phyloP scores from a whole-genome alignment of 2,888 invertebrate species.

The Aromia moschata region DNA sequence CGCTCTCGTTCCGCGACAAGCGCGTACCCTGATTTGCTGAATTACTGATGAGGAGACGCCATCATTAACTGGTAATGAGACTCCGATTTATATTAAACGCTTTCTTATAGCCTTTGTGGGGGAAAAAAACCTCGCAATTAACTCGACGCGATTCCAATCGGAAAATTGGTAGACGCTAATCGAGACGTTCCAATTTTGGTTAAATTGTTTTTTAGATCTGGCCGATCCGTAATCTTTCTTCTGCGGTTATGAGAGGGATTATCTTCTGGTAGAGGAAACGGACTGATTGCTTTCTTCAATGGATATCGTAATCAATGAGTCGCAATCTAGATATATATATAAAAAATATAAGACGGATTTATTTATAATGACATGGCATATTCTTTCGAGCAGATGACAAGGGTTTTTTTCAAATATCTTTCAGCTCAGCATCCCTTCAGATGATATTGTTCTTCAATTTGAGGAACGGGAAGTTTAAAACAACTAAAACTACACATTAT shows the following conservation, averaged over 20 bases:
- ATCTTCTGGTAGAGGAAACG: neutral
- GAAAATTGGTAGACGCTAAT: conserved; percentile 41
- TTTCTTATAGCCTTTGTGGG: conserved; percentile 42
- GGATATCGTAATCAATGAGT: neutral
- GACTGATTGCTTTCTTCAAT: neutral
- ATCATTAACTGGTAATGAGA: conserved; percentile 60
- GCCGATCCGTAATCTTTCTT: conserved; percentile 33
- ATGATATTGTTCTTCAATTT: too few species aligned
- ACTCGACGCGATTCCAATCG: conserved; percentile 37
- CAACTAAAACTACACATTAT: too few species aligned
- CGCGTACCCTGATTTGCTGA: conserved; percentile 54
- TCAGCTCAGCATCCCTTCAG: too few species aligned
- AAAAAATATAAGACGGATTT: conserved; percentile 22
- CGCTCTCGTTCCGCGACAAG: conserved; percentile 21
- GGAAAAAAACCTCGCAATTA: conserved; percentile 32
- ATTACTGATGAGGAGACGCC: conserved; percentile 59
- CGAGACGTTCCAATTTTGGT: conserved; percentile 36
- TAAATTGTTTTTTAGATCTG: conserved; percentile 38
- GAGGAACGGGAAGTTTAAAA: too few species aligned
- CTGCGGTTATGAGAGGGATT: neutral
- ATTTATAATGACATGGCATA: conserved; percentile 1
- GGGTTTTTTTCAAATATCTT: too few species aligned
- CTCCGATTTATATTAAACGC: conserved; percentile 59
- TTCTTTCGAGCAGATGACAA: too few species aligned
- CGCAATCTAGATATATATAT: neutral